Evolutionary conservation across 2,888 invertebrate species (phyloP), one percentile per base, ranked within the genome.

Genomic region (Theristus sp.): DNA sequence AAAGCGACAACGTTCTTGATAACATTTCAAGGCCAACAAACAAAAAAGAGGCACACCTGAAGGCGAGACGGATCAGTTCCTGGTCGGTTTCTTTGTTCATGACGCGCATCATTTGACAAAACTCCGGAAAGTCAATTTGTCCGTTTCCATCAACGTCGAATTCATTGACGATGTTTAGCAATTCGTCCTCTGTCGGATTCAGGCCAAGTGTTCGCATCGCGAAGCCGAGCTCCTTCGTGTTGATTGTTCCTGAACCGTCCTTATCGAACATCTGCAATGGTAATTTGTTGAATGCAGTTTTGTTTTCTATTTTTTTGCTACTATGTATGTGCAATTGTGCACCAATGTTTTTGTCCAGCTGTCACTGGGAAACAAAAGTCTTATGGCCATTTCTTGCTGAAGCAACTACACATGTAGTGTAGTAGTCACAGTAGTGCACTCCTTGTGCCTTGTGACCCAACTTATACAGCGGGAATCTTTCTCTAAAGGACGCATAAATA

Each of bases 81-180:
- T 72, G 71, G 60, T 73, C 73, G 24, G 73, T 73, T 62, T 73
- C 73, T 62, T 73, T 73, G 63, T 73, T 73, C 70, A 71, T 73
- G 57, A 69, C 72, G 60, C 72, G 72, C 72, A 72, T 73, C 69
- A 69, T 70, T 67, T 69, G 68, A 64, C 73, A 73, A 62, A 73
- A 73, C 57, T 73, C 73, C 20, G 65, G 68, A 58, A 73, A 73
- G 61, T 73, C 73, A 61, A 73, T 73, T 62, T 72, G 73, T 28
- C 73, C 73, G 59, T 73, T 73, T 26, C 73, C 73, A 62, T 73
- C 73, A n/a, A 71, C 69, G 62, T 72, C 72, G 61, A 72, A 72
- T 61, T 64, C 57, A 30, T 64, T 65, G 27, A 71, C 66, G 63
- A 71, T 72, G 55, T 71, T 71, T 29, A 70, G 64, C 27, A 71